Conservation (phyloP, 1,140 invertebrate genomes). For the Camponotus floridanus region DNA sequence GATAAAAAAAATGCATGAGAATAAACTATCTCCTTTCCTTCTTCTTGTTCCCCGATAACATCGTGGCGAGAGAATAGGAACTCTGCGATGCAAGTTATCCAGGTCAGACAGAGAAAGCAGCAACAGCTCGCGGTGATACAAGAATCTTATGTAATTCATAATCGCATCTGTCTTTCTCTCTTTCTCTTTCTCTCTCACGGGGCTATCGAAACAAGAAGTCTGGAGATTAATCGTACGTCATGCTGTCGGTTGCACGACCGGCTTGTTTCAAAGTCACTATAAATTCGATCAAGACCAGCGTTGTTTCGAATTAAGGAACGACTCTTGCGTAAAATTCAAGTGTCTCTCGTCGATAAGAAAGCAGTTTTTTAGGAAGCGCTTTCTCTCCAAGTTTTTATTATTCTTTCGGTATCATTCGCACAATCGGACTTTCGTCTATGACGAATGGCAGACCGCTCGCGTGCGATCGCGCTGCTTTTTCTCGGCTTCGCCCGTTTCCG, state of each 20-base stretch:
- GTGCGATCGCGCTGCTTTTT: constrained; percentile 21
- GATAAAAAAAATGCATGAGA: background rate
- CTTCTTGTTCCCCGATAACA: background rate
- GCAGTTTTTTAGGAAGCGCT: constrained; percentile 48
- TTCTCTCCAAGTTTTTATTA: constrained; percentile 48
- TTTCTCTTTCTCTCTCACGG: constrained; percentile 5
- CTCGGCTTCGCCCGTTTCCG: constrained; percentile 43
- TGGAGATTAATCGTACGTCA: constrained; percentile 35
- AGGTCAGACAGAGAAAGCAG: constrained; percentile 83
- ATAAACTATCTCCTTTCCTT: background rate
- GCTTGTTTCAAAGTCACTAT: constrained; percentile 44
- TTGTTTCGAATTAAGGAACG: background rate
- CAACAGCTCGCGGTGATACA: constrained; percentile 75
- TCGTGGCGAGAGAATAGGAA: constrained; percentile 63
- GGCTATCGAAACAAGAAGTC: constrained; percentile 65
- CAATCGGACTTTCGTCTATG: constrained; percentile 46
- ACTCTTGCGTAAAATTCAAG: constrained; percentile 8
- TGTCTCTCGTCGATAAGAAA: constrained; percentile 31
- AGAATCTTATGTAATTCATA: constrained; percentile 81
- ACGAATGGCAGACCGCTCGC: constrained; percentile 6
- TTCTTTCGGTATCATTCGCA: constrained; percentile 45
- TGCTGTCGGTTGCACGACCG: background rate
- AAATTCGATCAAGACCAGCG: background rate
- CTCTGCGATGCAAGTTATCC: constrained; percentile 77
- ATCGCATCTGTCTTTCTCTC: constrained; percentile 71